Evolutionary conservation across 2,888 invertebrate species (phyloP).

Genomic region (Andrena praecox): DNA sequence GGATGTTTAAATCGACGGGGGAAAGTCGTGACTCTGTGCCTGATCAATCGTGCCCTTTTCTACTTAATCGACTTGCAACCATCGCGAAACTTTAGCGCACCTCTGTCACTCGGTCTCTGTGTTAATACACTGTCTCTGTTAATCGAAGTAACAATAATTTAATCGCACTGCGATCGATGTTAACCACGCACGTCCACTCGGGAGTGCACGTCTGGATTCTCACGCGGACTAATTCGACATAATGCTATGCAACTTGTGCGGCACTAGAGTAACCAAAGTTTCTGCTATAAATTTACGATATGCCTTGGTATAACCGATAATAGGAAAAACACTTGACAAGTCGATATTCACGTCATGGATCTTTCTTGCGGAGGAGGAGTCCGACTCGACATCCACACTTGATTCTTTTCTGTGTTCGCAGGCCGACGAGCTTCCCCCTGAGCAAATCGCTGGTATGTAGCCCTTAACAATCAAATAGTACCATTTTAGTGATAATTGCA

Average conservation of each 20-base stretch:
- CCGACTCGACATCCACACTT: conserved; percentile 23
- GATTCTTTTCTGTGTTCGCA: conserved; percentile 84
- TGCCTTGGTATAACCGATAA: not conserved
- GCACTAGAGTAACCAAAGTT: conserved; percentile 21
- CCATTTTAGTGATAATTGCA: not conserved
- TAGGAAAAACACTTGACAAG: not conserved
- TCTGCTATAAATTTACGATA: conserved; percentile 6
- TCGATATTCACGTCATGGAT: not conserved
- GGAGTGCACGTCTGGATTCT: conserved; percentile 3
- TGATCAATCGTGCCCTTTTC: conserved; percentile 19
- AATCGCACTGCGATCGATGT: too few species aligned
- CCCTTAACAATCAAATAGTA: not conserved
- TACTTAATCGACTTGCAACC: conserved; percentile 26
- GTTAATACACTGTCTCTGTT: not conserved
- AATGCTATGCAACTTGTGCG: conserved; percentile 8
- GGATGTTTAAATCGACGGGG: not conserved
- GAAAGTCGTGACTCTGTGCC: conserved; percentile 17
- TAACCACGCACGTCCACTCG: conserved; percentile 29
- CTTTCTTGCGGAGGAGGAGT: not conserved
- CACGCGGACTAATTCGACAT: conserved; percentile 20
- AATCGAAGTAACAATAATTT: not conserved
- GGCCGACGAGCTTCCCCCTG: conserved; percentile 96
- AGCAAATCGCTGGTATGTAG: conserved; percentile 94
- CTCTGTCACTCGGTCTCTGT: not conserved
- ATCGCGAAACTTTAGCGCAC: not conserved